A percentile compares a stretch with the other conserved stretches of the same genome.
phyloP scores from a whole-genome alignment of 2,888 invertebrate species.

The Teinopalpus imperialis region DNA sequence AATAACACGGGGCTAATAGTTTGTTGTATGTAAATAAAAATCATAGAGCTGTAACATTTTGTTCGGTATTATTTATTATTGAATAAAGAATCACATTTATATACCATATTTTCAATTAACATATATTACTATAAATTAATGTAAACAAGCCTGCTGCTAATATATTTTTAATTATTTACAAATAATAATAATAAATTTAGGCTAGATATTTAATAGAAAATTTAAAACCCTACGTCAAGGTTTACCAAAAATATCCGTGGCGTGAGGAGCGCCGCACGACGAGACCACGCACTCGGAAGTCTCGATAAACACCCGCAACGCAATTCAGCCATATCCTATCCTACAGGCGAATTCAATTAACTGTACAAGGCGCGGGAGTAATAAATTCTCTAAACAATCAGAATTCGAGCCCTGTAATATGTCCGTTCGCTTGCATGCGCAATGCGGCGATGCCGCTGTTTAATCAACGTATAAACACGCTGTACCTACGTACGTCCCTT shows the following conservation, averaged over 20 bases:
- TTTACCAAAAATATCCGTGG: constrained; percentile 54
- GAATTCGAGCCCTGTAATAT: constrained; percentile 80
- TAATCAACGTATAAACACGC: constrained; percentile 77
- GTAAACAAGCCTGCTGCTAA: too few species aligned
- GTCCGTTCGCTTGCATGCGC: constrained; percentile 79
- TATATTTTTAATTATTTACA: too few species aligned
- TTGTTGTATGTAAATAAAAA: constrained; percentile 1
- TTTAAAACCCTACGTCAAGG: too few species aligned
- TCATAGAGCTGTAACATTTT: too few species aligned
- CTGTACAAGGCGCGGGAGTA: constrained; percentile 79
- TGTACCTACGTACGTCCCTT: constrained; percentile 55
- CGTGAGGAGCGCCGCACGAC: constrained; percentile 29
- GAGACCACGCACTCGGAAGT: constrained; percentile 55
- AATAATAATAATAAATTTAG: too few species aligned
- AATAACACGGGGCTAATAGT: not conserved
- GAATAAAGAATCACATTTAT: too few species aligned
- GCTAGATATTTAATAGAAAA: too few species aligned
- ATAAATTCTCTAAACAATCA: constrained; percentile 83
- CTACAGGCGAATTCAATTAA: constrained; percentile 81
- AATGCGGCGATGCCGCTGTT: constrained; percentile 75
- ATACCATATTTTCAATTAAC: too few species aligned
- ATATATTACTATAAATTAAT: too few species aligned
- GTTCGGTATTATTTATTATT: too few species aligned
- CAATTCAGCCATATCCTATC: constrained; percentile 73
- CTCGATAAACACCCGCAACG: constrained; percentile 65